These are phyloP conservation scores for Sphaeridia pumilis DNA, from an alignment of 2,888 invertebrate species.

Conservation along the genomic window DNA sequence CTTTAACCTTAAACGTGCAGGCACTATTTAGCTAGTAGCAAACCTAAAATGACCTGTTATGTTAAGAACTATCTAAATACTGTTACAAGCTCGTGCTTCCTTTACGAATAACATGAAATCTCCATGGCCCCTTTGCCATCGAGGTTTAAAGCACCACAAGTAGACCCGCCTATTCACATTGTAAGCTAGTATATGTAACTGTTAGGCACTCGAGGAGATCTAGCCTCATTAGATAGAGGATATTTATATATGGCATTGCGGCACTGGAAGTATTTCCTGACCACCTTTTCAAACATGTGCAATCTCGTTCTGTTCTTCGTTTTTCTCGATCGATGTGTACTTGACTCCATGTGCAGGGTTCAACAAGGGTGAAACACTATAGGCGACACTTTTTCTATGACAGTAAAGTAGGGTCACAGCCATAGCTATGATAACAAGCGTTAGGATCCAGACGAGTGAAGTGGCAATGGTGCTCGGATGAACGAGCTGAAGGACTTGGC, in stretches of 20 bases:
- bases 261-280: background rate
- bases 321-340: conserved; percentile 57
- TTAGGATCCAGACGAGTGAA: conserved; percentile 46
- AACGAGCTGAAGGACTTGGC: conserved; percentile 35
- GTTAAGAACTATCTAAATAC: too few species aligned
- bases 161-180: too few species aligned
- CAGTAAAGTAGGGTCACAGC: conserved; percentile 50
- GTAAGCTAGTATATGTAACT: too few species aligned
- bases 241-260: background rate
- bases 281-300: conserved; percentile 30
- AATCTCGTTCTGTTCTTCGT: conserved; percentile 43
- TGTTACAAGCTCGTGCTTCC: too few species aligned
- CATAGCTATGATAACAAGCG: conserved; percentile 47
- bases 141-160: too few species aligned
- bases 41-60: too few species aligned
- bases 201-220: too few species aligned
- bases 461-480: conserved; percentile 40
- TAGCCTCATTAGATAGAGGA: too few species aligned
- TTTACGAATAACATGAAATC: too few species aligned
- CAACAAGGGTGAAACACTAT: conserved; percentile 50
- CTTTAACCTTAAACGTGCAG: too few species aligned
- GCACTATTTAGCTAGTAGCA: too few species aligned
- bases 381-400: conserved; percentile 49
- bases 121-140: too few species aligned
- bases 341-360: conserved; percentile 58